phyloP scores from a whole-genome alignment of 2,888 invertebrate species.

The Ormyrus pomaceus region DNA sequence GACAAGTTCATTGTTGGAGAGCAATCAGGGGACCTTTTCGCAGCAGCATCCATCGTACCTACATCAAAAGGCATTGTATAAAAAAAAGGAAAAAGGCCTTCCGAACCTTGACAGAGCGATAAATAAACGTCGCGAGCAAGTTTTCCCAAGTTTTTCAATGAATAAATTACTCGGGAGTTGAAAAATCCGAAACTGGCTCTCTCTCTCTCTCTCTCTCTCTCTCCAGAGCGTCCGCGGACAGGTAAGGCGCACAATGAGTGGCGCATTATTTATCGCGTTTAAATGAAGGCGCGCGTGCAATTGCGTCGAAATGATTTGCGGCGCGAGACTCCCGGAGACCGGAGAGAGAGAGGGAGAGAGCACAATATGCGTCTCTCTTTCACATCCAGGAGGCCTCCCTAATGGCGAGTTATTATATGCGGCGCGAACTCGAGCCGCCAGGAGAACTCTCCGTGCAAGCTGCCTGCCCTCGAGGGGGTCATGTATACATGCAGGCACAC shows the following conservation, averaged over 20 bases:
- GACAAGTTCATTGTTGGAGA: too few species aligned
- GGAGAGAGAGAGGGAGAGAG: background rate
- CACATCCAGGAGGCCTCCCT: conserved; percentile 27
- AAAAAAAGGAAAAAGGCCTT: too few species aligned
- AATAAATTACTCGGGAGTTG: conserved; percentile 23
- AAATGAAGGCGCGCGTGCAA: conserved; percentile 73
- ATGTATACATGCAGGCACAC: background rate
- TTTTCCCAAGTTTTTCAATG: conserved; percentile 3
- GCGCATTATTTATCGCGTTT: conserved; percentile 73
- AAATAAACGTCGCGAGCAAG: conserved; percentile 6
- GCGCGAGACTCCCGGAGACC: conserved; percentile 63
- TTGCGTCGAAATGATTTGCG: conserved; percentile 74
- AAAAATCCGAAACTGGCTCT: conserved; percentile 19
- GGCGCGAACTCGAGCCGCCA: background rate
- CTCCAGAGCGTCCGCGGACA: background rate
- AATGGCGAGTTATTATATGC: conserved; percentile 65
- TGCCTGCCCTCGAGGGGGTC: conserved; percentile 45
- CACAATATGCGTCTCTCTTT: background rate
- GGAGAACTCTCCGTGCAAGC: background rate
- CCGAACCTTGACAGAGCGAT: background rate
- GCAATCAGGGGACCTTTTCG: too few species aligned
- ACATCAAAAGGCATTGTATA: too few species aligned
- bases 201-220: background rate
- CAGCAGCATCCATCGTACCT: too few species aligned
- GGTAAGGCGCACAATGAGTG: conserved; percentile 69